Evolutionary conservation across 2,797 vertebrate species (phyloP).

Genomic region (Euphonia xanthogaster): DNA sequence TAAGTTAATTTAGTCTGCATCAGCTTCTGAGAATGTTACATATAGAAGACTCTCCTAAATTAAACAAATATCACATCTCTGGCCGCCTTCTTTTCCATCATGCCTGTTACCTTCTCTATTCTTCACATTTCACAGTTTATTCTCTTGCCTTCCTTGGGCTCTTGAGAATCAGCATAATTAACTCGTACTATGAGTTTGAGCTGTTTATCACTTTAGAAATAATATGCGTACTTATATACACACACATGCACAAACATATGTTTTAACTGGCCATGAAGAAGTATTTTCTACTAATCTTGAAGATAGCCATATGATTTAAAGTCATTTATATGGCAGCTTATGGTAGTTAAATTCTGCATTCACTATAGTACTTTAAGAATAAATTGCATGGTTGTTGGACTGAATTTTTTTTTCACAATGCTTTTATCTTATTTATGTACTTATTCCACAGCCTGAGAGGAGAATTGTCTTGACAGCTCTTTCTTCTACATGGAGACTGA

Average conservation of each 20-base stretch:
- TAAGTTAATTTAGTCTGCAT: background rate
- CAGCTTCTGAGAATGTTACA: background rate
- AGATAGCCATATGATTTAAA: background rate
- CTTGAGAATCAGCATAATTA: background rate
- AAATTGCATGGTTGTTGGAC: background rate
- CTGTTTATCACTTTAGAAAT: background rate
- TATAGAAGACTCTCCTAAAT: background rate
- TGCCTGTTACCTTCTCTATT: background rate
- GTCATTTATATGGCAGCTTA: background rate
- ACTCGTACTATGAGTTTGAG: background rate
- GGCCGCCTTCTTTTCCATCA: background rate
- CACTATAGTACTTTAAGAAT: background rate
- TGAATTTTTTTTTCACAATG: slow-evolving; percentile 8
- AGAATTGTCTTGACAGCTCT: background rate
- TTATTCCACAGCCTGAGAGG: background rate
- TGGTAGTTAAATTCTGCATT: background rate
- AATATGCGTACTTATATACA: background rate
- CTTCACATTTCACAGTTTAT: background rate
- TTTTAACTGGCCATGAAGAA: background rate
- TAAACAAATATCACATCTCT: background rate
- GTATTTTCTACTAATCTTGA: background rate
- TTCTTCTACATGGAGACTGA: background rate
- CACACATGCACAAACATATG: background rate
- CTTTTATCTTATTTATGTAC: slow-evolving; percentile 38
- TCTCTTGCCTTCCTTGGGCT: background rate